phyloP scores from a whole-genome alignment of 2,797 vertebrate species.

The Aeoliscus strigatus region DNA sequence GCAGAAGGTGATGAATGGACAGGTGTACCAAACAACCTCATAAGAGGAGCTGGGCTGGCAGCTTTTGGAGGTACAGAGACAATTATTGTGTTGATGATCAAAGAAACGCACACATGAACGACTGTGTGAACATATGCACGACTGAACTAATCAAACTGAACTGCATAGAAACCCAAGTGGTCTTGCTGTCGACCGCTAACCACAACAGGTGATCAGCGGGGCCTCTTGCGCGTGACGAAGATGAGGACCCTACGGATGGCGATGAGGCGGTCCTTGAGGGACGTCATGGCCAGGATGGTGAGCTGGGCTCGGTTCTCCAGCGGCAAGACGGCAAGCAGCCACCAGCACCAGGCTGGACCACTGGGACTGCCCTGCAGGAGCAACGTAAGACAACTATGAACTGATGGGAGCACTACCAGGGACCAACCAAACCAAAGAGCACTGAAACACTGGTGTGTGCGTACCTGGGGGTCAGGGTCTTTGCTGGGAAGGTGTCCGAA shows the following conservation, averaged over 20 bases:
- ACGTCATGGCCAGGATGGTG: slow-evolving; percentile 86
- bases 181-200: too few species aligned
- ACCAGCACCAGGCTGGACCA: slow-evolving; percentile 93
- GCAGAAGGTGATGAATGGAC: slow-evolving; percentile 1
- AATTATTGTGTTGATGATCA: background rate
- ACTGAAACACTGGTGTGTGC: background rate
- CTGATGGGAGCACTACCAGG: background rate
- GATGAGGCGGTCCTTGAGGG: slow-evolving; percentile 85
- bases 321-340: slow-evolving; percentile 87
- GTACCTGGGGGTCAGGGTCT: slow-evolving; percentile 67
- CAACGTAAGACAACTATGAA: background rate
- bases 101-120: background rate
- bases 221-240: slow-evolving; percentile 86
- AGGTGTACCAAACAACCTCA: background rate
- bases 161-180: slow-evolving; percentile 34
- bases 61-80: background rate
- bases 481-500: slow-evolving; percentile 88
- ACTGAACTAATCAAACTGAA: slow-evolving; percentile 8
- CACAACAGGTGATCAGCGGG: slow-evolving; percentile 69
- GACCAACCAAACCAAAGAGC: background rate
- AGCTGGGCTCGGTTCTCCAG: slow-evolving; percentile 88
- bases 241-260: slow-evolving; percentile 85
- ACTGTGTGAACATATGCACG: background rate
- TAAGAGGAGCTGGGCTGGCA: background rate
- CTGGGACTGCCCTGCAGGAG: slow-evolving; percentile 77